phyloP scores from a whole-genome alignment of 2,888 invertebrate genomes.

The Bugulina stolonifera region DNA sequence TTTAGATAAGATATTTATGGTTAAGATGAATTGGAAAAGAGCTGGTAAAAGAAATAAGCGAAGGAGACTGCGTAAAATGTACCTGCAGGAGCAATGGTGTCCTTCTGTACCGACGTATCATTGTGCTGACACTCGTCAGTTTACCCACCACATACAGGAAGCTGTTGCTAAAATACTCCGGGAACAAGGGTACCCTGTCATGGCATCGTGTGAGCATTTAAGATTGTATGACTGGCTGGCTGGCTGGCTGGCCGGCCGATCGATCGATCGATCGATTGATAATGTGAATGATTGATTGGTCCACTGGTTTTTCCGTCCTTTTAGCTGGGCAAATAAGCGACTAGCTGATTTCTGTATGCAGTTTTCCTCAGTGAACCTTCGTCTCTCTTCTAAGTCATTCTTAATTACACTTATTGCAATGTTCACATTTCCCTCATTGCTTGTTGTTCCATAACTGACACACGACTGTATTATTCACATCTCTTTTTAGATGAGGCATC shows the following conservation, averaged over 20 bases:
- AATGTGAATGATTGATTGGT: no score
- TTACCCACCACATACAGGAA: not conserved
- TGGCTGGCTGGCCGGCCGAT: no score
- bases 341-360: no score
- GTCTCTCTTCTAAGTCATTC: no score
- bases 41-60: not conserved
- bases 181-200: conserved; percentile 4
- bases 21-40: not conserved
- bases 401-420: no score
- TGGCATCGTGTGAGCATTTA: not conserved
- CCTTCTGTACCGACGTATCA: conserved; percentile 1
- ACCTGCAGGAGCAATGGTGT: not conserved
- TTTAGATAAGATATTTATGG: conserved; percentile 14
- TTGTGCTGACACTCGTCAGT: not conserved
- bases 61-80: not conserved
- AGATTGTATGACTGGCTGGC: no score
- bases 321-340: no score
- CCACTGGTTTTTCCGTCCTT: no score
- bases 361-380: no score
- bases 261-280: no score
- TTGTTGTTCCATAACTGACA: not conserved
- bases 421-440: not conserved
- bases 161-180: conserved; percentile 10
- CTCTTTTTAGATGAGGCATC: not conserved
- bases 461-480: no score